A percentile compares a stretch with the other conserved stretches of the same genome.
Evolutionary conservation across 2,113 vertebrate species (phyloP).

Genomic region (Albula goreensis): DNA sequence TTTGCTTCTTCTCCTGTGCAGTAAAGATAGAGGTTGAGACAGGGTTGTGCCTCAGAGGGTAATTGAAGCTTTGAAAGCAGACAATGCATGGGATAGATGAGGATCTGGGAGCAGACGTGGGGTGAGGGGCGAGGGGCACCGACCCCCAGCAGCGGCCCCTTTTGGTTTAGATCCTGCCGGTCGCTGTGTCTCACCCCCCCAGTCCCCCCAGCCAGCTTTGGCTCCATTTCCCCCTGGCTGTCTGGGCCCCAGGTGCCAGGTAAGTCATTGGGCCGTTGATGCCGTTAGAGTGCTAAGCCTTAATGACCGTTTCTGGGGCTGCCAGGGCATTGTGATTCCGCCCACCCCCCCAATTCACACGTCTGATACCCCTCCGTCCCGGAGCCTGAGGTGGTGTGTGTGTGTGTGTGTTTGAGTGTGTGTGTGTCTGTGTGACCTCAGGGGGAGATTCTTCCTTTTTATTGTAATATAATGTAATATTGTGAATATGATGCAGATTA

Average conservation of each 20-base stretch:
- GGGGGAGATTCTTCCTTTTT: not conserved
- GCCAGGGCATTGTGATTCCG: constrained; percentile 62
- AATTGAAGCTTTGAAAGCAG: constrained; percentile 2
- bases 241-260: constrained; percentile 64
- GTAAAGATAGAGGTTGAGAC: not conserved
- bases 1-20: constrained; percentile 35
- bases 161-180: not conserved
- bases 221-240: constrained; percentile 39
- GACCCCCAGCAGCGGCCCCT: not conserved
- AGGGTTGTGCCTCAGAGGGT: not conserved
- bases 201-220: constrained; percentile 3
- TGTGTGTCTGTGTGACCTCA: not conserved
- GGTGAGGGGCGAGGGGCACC: not conserved
- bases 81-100: not conserved
- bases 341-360: constrained; percentile 51
- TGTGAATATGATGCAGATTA: not conserved
- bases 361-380: constrained; percentile 54
- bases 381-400: constrained; percentile 55
- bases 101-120: not conserved
- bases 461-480: not conserved
- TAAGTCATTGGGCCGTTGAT: constrained; percentile 59
- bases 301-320: constrained; percentile 64
- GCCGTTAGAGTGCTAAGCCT: constrained; percentile 39
- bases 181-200: not conserved
- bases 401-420: constrained; percentile 9